Percentiles rank a stretch among this genome's conserved stretches.
Conservation (phyloP, 2,797 vertebrate genomes). For the Sebastes goodei region DNA sequence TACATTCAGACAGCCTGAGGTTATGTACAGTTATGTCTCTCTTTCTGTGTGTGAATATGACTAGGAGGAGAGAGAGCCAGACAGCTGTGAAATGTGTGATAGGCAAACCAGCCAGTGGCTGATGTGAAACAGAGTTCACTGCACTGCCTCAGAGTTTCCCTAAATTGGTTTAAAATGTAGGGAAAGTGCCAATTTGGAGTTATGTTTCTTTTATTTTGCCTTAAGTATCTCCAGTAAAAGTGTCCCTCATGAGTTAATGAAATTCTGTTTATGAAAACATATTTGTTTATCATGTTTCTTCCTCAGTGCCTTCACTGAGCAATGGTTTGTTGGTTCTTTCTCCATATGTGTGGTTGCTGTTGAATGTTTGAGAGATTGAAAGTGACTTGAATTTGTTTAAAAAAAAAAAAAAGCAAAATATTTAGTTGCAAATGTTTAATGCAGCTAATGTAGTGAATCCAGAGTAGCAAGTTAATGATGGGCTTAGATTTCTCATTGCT, state of each 20-base stretch:
- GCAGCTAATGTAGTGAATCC: background rate
- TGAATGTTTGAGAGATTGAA: background rate
- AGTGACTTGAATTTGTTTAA: background rate
- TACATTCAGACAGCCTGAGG: conserved; percentile 28
- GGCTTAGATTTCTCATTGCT: conserved; percentile 13
- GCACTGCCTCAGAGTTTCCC: background rate
- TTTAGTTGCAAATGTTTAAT: conserved; percentile 21
- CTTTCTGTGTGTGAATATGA: conserved; percentile 12
- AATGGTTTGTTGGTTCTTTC: background rate
- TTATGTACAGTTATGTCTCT: conserved; percentile 24
- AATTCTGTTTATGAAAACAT: background rate
- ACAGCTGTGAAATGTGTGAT: conserved; percentile 20
- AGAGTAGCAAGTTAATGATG: conserved; percentile 21
- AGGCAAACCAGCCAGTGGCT: conserved; percentile 1
- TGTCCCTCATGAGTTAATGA: background rate
- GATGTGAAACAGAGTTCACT: conserved; percentile 2
- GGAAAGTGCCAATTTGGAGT: background rate
- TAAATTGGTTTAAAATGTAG: background rate
- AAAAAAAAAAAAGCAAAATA: background rate
- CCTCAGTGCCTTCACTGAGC: background rate
- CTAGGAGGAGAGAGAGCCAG: conserved; percentile 1
- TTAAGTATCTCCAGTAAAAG: background rate
- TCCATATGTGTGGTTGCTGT: background rate
- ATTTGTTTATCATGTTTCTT: background rate
- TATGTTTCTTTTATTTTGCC: background rate